Conservation (phyloP, 2,113 vertebrate genomes). For the Gambusia affinis region DNA sequence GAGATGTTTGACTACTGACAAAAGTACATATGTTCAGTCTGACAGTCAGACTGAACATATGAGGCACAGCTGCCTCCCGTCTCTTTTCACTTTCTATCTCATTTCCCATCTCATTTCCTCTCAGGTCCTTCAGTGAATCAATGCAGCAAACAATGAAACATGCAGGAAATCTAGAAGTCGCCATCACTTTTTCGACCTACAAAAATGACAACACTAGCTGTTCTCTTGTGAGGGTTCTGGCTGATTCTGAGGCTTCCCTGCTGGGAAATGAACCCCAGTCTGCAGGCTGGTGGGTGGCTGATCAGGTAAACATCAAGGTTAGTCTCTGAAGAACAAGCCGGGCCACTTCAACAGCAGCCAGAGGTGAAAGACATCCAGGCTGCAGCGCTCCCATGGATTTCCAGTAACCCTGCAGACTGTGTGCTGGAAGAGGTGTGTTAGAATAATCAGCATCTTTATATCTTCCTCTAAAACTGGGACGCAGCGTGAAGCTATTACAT, state of each 20-base stretch:
- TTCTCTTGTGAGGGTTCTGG: neutral
- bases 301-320: slow-evolving; percentile 20
- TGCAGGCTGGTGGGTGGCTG: slow-evolving; percentile 13
- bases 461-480: slow-evolving; percentile 3
- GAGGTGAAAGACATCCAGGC: too few relatives aligned
- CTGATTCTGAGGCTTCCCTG: neutral
- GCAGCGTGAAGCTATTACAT: slow-evolving; percentile 21
- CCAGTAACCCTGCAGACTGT: slow-evolving; percentile 11
- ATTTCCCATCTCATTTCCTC: neutral
- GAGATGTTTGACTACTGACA: neutral
- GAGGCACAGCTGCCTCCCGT: neutral
- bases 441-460: slow-evolving; percentile 9
- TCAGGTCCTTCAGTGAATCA: neutral
- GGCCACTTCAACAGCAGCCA: neutral
- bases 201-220: neutral
- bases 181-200: neutral
- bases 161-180: neutral
- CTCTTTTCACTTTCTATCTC: neutral
- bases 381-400: too few relatives aligned
- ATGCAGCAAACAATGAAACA: neutral
- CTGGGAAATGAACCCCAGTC: slow-evolving; percentile 19
- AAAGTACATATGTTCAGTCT: neutral
- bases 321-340: slow-evolving; percentile 40
- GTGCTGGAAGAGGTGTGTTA: slow-evolving; percentile 7
- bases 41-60: too few relatives aligned